Percentiles rank a stretch among this genome's conserved stretches.
Evolutionary conservation across 2,888 invertebrate genomes (phyloP).

Genomic region (Octonoba sinensis): DNA sequence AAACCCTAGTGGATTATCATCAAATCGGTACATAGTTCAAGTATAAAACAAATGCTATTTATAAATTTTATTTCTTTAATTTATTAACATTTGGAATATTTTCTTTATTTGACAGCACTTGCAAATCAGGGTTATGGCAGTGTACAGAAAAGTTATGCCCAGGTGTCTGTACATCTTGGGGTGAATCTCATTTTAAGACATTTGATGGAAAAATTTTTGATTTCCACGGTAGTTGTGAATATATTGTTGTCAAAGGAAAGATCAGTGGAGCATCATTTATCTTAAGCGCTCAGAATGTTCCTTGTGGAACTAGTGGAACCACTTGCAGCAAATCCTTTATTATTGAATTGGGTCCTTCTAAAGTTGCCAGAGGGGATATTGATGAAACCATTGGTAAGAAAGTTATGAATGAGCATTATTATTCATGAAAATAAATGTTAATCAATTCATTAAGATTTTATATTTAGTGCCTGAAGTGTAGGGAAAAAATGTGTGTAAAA

Average conservation of each 20-base stretch:
- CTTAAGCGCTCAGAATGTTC: conserved; percentile 85
- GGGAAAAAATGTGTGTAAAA: too few relatives aligned
- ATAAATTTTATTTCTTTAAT: too few relatives aligned
- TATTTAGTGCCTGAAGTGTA: too few relatives aligned
- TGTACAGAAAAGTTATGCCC: conserved; percentile 82
- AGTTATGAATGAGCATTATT: not conserved
- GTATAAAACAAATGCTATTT: too few relatives aligned
- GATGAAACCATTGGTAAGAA: conserved; percentile 22
- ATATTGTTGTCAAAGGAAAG: conserved; percentile 80
- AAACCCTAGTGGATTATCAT: too few relatives aligned
- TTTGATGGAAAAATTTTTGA: conserved; percentile 85
- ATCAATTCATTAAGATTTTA: too few relatives aligned
- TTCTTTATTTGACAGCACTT: conserved; percentile 74
- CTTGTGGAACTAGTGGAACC: conserved; percentile 88
- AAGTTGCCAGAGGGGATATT: conserved; percentile 10
- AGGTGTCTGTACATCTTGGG: conserved; percentile 86
- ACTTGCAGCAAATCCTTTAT: conserved; percentile 89
- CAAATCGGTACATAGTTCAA: too few relatives aligned
- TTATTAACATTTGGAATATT: not conserved
- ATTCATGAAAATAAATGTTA: not conserved
- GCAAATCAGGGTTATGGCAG: conserved; percentile 83
- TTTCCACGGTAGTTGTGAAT: conserved; percentile 83
- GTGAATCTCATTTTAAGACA: conserved; percentile 85
- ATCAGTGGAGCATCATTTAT: conserved; percentile 77
- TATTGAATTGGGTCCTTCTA: conserved; percentile 71